Evolutionary conservation across 2,888 invertebrate species (phyloP).

Genomic region (Patella depressa): DNA sequence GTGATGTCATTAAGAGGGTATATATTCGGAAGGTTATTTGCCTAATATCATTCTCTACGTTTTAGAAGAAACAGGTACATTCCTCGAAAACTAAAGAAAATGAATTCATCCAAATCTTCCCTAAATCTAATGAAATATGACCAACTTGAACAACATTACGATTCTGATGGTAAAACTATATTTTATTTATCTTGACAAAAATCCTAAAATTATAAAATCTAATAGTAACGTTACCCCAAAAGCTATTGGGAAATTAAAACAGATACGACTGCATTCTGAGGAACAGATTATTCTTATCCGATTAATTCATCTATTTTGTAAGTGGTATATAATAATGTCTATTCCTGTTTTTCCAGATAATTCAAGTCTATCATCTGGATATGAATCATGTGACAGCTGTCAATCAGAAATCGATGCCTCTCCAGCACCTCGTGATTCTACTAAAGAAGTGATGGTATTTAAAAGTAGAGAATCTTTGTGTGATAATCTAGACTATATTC

Average conservation of each 20-base stretch:
- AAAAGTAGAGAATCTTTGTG: conserved; percentile 3
- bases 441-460: conserved; percentile 1
- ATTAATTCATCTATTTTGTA: not conserved
- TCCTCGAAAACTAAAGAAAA: not conserved
- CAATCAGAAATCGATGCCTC: not conserved
- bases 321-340: not conserved
- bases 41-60: not conserved
- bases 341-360: not conserved
- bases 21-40: not conserved
- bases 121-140: not conserved
- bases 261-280: not conserved
- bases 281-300: not conserved
- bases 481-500: not conserved
- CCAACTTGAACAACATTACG: not conserved
- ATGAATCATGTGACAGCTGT: not conserved
- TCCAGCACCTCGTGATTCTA: not conserved
- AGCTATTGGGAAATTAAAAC: not conserved
- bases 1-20: not conserved
- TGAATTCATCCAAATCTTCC: not conserved
- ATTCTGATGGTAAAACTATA: not conserved
- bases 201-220: too few relatives aligned
- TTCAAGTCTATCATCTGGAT: not conserved
- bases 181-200: too few relatives aligned
- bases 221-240: not conserved
- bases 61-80: too few relatives aligned